A percentile compares a stretch with the other conserved stretches of the same genome.
Conservation (phyloP, 1,140 invertebrate species). For the Amyelois transitella region DNA sequence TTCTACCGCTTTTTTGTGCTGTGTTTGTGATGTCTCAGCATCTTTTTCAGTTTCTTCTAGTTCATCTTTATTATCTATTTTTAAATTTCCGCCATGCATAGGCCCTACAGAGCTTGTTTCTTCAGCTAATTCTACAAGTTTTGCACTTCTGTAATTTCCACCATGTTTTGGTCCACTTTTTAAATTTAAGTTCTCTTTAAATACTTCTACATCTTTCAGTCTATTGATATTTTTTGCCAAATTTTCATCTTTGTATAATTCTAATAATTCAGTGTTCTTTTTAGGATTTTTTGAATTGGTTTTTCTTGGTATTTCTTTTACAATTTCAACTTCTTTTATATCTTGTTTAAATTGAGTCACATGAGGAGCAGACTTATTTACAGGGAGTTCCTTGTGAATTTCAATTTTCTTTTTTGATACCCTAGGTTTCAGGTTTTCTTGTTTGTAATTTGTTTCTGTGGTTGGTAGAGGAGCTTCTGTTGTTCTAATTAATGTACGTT, state of each 20-base stretch:
- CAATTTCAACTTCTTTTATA: slow-evolving; percentile 65
- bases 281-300: slow-evolving; percentile 27
- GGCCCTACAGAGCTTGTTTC: slow-evolving; percentile 26
- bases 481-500: slow-evolving; percentile 38
- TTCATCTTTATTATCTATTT: slow-evolving; percentile 18
- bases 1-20: slow-evolving; percentile 40
- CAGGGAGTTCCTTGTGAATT: slow-evolving; percentile 58
- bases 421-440: slow-evolving; percentile 33
- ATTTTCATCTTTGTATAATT: slow-evolving; percentile 61
- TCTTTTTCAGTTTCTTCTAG: slow-evolving; percentile 17
- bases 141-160: slow-evolving; percentile 55
- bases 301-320: slow-evolving; percentile 50
- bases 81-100: slow-evolving; percentile 63
- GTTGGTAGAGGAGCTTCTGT: slow-evolving; percentile 44
- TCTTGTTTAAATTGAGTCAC: slow-evolving; percentile 58
- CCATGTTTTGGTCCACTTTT: slow-evolving; percentile 57
- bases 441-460: slow-evolving; percentile 23
- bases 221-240: slow-evolving; percentile 64
- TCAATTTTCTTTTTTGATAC: slow-evolving; percentile 53
- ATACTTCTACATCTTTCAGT: slow-evolving; percentile 63
- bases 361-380: slow-evolving; percentile 46
- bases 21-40: slow-evolving; percentile 41
- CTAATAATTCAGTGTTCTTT: slow-evolving; percentile 45
- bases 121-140: background rate
- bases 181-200: slow-evolving; percentile 49